These are phyloP conservation scores for Oncorhynchus clarkii DNA, from an alignment of 2,113 vertebrate genomes.

Conservation along the genomic window DNA sequence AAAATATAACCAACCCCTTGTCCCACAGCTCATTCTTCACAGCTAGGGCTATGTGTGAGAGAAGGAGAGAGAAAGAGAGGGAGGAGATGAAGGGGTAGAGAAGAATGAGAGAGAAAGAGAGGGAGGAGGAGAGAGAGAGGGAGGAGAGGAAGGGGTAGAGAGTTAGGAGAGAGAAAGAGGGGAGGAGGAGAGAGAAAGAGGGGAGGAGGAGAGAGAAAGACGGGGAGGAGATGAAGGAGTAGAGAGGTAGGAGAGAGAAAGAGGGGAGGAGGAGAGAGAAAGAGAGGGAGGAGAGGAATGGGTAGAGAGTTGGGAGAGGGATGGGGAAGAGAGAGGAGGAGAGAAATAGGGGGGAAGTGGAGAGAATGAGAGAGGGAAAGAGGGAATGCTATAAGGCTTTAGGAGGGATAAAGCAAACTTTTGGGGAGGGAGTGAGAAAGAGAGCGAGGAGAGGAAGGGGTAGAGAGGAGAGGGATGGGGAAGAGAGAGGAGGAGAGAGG, in stretches of 20 bases:
- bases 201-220: too few species aligned
- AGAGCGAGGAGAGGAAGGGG: too few species aligned
- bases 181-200: background rate
- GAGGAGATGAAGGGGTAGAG: background rate
- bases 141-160: background rate
- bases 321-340: background rate
- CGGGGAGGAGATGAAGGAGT: too few species aligned
- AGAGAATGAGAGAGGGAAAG: background rate
- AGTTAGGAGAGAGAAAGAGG: background rate
- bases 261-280: too few species aligned
- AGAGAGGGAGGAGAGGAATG: background rate
- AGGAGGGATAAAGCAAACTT: background rate
- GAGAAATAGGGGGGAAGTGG: too few species aligned
- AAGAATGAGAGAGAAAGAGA: background rate
- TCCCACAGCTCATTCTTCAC: conserved; percentile 21
- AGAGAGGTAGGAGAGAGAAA: too few species aligned
- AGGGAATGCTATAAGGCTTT: background rate
- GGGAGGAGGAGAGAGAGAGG: background rate
- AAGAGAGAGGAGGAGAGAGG: too few species aligned
- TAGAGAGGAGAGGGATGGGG: background rate
- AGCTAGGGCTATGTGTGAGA: conserved; percentile 8
- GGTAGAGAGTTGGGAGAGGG: background rate
- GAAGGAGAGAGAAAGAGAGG: background rate
- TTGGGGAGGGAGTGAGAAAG: too few species aligned
- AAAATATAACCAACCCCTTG: conserved; percentile 27